Evolutionary conservation across 2,113 vertebrate species (phyloP), one percentile per base, ranked within the genome.

Genomic region (Leucosticte australis): DNA sequence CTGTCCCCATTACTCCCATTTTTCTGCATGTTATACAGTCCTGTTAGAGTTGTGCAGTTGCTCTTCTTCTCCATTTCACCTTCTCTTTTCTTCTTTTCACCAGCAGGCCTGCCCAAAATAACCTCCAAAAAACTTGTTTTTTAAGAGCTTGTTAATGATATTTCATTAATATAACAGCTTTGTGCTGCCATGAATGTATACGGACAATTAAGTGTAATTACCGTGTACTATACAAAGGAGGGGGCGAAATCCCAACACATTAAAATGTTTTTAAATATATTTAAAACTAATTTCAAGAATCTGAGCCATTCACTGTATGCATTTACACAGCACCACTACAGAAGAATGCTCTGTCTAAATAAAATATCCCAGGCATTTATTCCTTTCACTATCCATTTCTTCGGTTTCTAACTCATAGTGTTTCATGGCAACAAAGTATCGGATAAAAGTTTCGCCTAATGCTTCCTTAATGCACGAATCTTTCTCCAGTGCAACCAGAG

Each of bases 321-420:
- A 18, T 75, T 81, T 90, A 78, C 92, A 96, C 88, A 41, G 44
- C 93, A 93, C 18, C 77, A 83, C 76, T 79, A 53, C 60, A 89
- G 41, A 79, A 67, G 17, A 55, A 9, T 31, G 15, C 7, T 41
- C 39, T 41, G 60, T 91, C 95, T 99, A 99, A 96, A 99, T 99
- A 77, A 99, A 99, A 96, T 99, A 99, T 37, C 99, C 99, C 60
- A 99, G 95, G 93, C 98, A 99, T 95, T 99, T 99, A 95, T 99
- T 99, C 74, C 98, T 98, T 94, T 99, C 99, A 0, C 97, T 97
- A 70, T 99, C 99, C 71, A 98, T 92, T 95, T 99, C 98, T 97
- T 99, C 98, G 7, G 98, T 99, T 97, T 99, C 99, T 87, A 99
- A 98, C 94, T 99, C 99, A 83, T 99, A 98, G 69, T 97, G 98